Base-by-base conservation (phyloP, 2,888 invertebrate genomes). In the Eudemis profundana region DNA sequence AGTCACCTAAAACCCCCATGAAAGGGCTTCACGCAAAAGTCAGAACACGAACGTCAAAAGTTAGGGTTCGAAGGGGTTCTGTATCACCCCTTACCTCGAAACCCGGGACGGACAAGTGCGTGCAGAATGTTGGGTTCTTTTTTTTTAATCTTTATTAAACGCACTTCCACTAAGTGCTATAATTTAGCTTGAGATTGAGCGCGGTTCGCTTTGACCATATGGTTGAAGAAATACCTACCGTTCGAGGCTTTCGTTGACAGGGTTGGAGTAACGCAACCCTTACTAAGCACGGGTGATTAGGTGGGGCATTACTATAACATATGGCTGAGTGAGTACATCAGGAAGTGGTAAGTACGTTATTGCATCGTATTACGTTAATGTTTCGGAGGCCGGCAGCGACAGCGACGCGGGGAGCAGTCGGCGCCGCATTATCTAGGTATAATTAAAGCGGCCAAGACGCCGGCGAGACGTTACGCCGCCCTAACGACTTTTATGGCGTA, bases 401-500 rank as follows among this genome's bases (percentile, higher is more conserved):
- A 65, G 67, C 67, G 61, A 78, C 73, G 78, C 76, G 78, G 78
- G 81, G 82, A 81, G 81, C 84, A 84, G 79, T 83, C 84, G 84
- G 85, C 85, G 83, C 79, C 84, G 78, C 84, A 85, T 87, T 87
- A 87, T 87, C 90, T 89, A 84, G 85, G 84, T 88, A 89, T 90
- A 92, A 91, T 92, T 92, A 91, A 89, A 89, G 84, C 88, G 83
- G 84, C 83, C 88, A 89, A 90, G 90, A 90, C 86, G 90, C 81
- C 84, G 91, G 85, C 90, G 89, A 90, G 90, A 90, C 91, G 89
- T 89, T 86, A 90, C 85, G 90, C 87, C 85, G 87, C 86, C 90
- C 88, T 91, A 91, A 91, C 92, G 91, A 87, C 91, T 90, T 92
- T 92, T 91, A 91, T 90, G 85, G 91, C 89, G 89, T 89, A 91